Percentiles rank a stretch among this genome's conserved stretches.
These are phyloP conservation scores for Epinotia bilunana DNA, from an alignment of 2,888 invertebrate species.

Conservation along the genomic window DNA sequence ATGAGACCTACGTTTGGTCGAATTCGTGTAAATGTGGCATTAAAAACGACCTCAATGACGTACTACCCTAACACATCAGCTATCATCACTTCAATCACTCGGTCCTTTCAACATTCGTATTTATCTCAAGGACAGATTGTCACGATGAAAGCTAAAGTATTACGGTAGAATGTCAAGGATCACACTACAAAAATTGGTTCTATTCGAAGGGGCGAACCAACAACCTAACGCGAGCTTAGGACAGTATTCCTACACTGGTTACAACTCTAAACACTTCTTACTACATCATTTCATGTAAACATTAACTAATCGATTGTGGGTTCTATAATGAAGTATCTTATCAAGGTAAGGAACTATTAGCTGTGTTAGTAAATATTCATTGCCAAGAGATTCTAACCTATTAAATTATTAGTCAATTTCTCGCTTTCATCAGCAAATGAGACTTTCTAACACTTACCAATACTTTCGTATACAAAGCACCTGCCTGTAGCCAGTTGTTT, in stretches of 20 bases:
- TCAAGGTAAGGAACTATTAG: conserved; percentile 8
- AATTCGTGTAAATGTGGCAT: not conserved
- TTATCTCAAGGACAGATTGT: not conserved
- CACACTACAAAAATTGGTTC: conserved; percentile 27
- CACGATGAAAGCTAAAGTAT: not conserved
- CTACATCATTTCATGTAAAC: not conserved
- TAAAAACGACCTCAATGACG: not conserved
- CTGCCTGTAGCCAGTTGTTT: not conserved
- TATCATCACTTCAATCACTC: not conserved
- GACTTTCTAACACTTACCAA: conserved; percentile 7
- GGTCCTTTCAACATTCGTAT: not conserved
- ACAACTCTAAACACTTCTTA: not conserved
- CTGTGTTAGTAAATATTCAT: conserved; percentile 31
- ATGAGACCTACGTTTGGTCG: not conserved
- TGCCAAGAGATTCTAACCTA: conserved; percentile 5
- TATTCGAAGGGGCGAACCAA: not conserved
- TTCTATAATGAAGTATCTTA: not conserved
- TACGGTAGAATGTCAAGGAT: not conserved
- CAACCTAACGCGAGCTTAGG: not conserved
- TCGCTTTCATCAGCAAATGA: conserved; percentile 11
- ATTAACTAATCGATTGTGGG: not conserved
- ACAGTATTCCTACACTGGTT: not conserved
- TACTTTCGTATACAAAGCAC: conserved; percentile 7
- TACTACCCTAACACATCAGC: not conserved
- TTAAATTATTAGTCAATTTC: conserved; percentile 16